phyloP scores from a whole-genome alignment of 92 coral and sea anemone genomes.

The Siderastrea radians region DNA sequence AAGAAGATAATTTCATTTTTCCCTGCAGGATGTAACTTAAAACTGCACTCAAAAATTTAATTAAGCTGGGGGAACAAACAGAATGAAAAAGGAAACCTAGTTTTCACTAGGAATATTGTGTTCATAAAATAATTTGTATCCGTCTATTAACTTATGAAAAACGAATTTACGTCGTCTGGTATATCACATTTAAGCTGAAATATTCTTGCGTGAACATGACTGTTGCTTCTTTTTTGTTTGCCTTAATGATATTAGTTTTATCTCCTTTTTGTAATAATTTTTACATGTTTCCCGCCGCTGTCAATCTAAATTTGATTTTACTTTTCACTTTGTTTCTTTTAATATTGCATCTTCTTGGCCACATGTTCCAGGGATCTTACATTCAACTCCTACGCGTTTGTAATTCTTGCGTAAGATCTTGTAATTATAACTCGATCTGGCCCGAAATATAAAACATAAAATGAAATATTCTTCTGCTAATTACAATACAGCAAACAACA shows the following conservation, averaged over 20 bases:
- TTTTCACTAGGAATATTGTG: neutral
- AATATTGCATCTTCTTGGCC: neutral
- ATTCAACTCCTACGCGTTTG: neutral
- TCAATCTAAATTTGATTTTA: neutral
- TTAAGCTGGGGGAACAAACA: neutral
- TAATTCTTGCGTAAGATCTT: neutral
- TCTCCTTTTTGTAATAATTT: neutral
- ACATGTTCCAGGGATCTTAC: neutral
- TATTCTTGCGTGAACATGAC: neutral
- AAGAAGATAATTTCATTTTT: slow-evolving; percentile 15
- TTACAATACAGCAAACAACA: too few relatives aligned
- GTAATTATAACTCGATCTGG: too few relatives aligned
- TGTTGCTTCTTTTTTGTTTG: neutral
- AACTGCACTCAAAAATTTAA: slow-evolving; percentile 10
- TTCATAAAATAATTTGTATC: neutral
- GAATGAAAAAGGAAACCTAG: neutral
- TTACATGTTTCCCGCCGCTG: neutral
- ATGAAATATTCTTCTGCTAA: too few relatives aligned
- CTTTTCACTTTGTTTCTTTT: neutral
- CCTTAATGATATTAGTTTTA: neutral
- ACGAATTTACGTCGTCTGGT: neutral
- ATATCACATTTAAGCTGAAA: neutral
- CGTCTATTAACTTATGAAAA: neutral
- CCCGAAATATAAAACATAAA: too few relatives aligned
- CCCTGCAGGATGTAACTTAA: slow-evolving; percentile 11